Percentiles rank a stretch among this genome's conserved stretches.
Conservation (phyloP, 2,113 vertebrate species). For the Theropithecus gelada region DNA sequence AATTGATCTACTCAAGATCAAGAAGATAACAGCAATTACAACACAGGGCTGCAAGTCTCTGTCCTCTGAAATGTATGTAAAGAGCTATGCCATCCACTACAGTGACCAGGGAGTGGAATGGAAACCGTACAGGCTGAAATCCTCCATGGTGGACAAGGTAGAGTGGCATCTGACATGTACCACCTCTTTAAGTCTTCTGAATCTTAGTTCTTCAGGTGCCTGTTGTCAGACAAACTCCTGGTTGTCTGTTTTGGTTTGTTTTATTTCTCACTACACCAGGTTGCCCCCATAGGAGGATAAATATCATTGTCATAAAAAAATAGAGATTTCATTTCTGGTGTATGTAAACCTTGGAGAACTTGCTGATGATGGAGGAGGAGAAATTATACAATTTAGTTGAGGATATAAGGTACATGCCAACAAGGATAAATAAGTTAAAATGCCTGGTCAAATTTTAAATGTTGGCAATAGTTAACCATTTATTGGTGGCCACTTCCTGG, state of each 20-base stretch:
- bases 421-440: not conserved
- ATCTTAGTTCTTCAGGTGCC: not conserved
- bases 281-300: not conserved
- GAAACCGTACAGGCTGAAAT: constrained; percentile 87
- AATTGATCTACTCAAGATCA: constrained; percentile 89
- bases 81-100: constrained; percentile 87
- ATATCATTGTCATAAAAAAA: not conserved
- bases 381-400: not conserved
- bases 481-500: not conserved
- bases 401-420: not conserved
- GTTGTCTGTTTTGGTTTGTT: not conserved
- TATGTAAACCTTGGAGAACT: not conserved
- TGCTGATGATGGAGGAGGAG: not conserved
- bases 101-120: constrained; percentile 89
- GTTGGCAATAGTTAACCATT: not conserved
- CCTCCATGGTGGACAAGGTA: constrained; percentile 86
- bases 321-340: not conserved
- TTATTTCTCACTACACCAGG: not conserved
- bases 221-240: not conserved
- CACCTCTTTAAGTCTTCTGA: not conserved
- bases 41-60: constrained; percentile 92
- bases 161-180: not conserved
- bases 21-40: constrained; percentile 94
- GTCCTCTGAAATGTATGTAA: constrained; percentile 89
- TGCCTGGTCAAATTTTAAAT: not conserved